phyloP scores from a whole-genome alignment of 2,888 invertebrate species.

The Agrochola litura region DNA sequence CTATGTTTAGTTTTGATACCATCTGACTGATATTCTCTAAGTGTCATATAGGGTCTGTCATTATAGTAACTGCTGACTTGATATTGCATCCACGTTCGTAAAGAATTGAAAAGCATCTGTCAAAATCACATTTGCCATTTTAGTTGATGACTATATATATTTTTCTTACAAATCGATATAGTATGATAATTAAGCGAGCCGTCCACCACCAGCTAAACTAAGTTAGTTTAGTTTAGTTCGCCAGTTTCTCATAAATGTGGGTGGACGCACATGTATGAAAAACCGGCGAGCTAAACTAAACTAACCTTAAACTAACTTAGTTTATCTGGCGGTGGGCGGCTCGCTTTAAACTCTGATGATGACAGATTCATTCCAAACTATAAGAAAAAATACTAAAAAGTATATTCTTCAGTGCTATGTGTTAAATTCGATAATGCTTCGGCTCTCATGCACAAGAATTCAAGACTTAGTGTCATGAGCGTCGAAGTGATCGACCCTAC shows the following conservation, averaged over 20 bases:
- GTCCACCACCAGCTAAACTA: too few species aligned
- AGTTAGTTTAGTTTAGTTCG: too few species aligned
- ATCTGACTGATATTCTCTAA: constrained; percentile 46
- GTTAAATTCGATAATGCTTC: constrained; percentile 43
- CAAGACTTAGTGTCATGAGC: constrained; percentile 59
- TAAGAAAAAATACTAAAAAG: constrained; percentile 13
- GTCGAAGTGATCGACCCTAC: constrained; percentile 67
- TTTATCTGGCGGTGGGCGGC: too few species aligned
- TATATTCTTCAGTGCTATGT: constrained; percentile 47
- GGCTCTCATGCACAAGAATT: constrained; percentile 40
- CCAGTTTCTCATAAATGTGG: too few species aligned
- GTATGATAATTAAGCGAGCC: neutral
- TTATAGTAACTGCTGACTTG: neutral
- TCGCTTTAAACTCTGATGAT: constrained; percentile 14
- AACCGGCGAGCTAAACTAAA: too few species aligned
- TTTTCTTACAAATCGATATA: neutral
- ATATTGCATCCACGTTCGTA: constrained; percentile 10
- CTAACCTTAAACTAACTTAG: too few species aligned
- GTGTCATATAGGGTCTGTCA: constrained; percentile 18
- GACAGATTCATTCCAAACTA: constrained; percentile 31
- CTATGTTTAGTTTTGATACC: constrained; percentile 65
- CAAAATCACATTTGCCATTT: constrained; percentile 3
- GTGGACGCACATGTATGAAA: too few species aligned
- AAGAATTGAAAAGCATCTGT: constrained; percentile 1
- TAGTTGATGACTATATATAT: neutral